Evolutionary conservation across 1,140 invertebrate species (phyloP).

Genomic region (Frieseomelitta varia): DNA sequence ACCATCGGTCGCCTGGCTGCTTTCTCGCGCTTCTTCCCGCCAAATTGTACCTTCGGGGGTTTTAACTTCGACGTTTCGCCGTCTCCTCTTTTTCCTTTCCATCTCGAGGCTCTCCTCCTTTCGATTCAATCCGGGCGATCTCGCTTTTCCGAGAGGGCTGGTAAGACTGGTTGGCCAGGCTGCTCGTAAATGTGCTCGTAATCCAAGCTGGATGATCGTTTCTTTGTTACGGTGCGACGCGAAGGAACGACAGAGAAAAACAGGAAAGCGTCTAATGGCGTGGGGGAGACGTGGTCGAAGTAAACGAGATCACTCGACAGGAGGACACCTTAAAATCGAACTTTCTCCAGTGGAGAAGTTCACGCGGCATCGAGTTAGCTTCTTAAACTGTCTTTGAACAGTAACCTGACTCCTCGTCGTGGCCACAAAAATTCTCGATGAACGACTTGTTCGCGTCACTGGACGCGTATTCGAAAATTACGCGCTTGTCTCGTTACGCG

Average conservation of each 20-base stretch:
- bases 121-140: conserved; percentile 28
- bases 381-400: not conserved
- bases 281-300: not conserved
- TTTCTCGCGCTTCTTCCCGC: conserved; percentile 58
- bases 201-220: conserved; percentile 44
- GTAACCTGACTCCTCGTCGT: not conserved
- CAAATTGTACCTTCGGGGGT: conserved; percentile 71
- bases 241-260: conserved; percentile 39
- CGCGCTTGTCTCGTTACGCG: conserved; percentile 28
- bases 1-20: conserved; percentile 35
- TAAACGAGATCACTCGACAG: conserved; percentile 6
- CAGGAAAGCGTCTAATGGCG: conserved; percentile 44
- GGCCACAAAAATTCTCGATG: not conserved
- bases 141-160: not conserved
- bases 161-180: conserved; percentile 2
- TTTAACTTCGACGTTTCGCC: conserved; percentile 60
- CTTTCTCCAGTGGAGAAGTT: conserved; percentile 39
- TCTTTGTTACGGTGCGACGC: not conserved
- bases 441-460: not conserved
- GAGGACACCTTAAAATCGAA: conserved; percentile 25
- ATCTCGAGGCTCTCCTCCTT: conserved; percentile 4
- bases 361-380: not conserved
- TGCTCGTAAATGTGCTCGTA: conserved; percentile 44
- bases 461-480: conserved; percentile 37
- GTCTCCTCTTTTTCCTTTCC: not conserved